phyloP scores from a whole-genome alignment of 2,888 invertebrate genomes.

The Campoplex capitator region DNA sequence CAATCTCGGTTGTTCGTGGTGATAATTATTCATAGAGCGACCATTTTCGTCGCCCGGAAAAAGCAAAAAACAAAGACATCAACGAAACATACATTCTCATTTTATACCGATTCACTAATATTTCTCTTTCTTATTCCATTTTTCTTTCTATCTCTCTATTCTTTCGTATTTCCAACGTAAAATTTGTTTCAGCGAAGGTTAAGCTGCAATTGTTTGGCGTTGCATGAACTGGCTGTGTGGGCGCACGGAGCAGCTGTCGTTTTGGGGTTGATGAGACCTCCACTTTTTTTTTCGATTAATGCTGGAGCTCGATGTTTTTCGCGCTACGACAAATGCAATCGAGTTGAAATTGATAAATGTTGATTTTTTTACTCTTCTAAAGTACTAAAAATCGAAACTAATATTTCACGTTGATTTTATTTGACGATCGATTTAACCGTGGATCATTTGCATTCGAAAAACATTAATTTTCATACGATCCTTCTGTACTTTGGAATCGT shows the following conservation, averaged over 20 bases:
- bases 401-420: conserved; percentile 59
- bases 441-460: conserved; percentile 42
- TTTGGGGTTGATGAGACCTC: conserved; percentile 50
- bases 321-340: conserved; percentile 30
- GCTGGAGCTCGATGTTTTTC: conserved; percentile 34
- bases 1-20: conserved; percentile 32
- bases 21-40: conserved; percentile 38
- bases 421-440: conserved; percentile 47
- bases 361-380: background rate
- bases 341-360: background rate
- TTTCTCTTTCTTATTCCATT: conserved; percentile 70
- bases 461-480: conserved; percentile 41
- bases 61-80: too few species aligned
- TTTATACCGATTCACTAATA: conserved; percentile 74
- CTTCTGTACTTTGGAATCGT: conserved; percentile 45
- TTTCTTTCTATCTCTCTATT: conserved; percentile 25
- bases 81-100: conserved; percentile 38
- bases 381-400: conserved; percentile 56
- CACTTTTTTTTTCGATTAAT: conserved; percentile 23
- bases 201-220: conserved; percentile 83
- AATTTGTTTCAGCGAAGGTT: conserved; percentile 82
- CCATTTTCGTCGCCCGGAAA: conserved; percentile 35
- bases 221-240: conserved; percentile 84
- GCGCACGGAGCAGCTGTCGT: conserved; percentile 82
- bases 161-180: conserved; percentile 63